Evolutionary conservation across 2,113 vertebrate genomes (phyloP).

Genomic region (Percopsis transmontana): DNA sequence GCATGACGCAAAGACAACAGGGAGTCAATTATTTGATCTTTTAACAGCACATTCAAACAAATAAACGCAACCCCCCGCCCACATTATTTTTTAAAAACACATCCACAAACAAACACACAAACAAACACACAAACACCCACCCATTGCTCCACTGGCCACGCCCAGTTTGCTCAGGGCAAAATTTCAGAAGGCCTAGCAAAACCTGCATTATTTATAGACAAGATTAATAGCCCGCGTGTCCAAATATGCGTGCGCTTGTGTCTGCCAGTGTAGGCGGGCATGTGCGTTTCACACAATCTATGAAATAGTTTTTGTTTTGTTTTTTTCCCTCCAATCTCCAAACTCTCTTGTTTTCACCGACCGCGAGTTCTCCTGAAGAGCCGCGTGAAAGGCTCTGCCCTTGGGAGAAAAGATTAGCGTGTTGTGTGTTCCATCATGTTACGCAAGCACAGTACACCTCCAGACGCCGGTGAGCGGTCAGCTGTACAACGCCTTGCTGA

Average conservation of each 20-base stretch:
- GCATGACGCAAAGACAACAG: neutral
- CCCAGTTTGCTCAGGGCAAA: neutral
- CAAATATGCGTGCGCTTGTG: neutral
- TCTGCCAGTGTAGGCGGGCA: constrained; percentile 5
- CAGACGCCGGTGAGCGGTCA: too few relatives aligned
- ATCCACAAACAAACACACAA: neutral
- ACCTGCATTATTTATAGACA: constrained; percentile 15
- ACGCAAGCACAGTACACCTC: too few relatives aligned
- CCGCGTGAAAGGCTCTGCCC: too few relatives aligned
- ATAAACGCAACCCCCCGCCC: neutral
- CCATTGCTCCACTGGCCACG: neutral
- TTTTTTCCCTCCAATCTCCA: too few relatives aligned
- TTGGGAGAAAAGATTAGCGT: too few relatives aligned
- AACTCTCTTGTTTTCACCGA: too few relatives aligned
- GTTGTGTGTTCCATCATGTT: too few relatives aligned
- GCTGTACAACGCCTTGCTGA: too few relatives aligned
- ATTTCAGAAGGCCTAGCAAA: constrained; percentile 1
- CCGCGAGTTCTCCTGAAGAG: too few relatives aligned
- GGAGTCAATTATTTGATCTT: constrained; percentile 11
- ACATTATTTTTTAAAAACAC: neutral
- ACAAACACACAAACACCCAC: neutral
- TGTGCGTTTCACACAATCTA: neutral
- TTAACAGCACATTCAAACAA: neutral
- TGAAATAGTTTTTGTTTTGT: neutral
- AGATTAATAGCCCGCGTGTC: neutral